Evolutionary conservation across 2,113 vertebrate genomes (phyloP).

Genomic region (Ancistrus triradiatus): DNA sequence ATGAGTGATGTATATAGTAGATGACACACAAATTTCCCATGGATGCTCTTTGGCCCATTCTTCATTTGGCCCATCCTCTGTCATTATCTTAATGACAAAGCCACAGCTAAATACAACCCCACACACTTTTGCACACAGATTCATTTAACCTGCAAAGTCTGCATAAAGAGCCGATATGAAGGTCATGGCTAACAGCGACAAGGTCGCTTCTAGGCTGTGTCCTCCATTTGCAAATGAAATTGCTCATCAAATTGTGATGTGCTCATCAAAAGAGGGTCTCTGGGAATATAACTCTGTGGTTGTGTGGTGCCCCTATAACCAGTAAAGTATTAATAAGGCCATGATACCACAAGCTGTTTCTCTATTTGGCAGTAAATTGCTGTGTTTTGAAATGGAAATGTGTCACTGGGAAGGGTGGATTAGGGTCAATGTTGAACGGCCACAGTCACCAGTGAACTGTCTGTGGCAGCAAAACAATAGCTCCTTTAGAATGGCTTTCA

Average conservation of each 20-base stretch:
- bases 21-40: conserved; percentile 39
- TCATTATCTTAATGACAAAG: conserved; percentile 34
- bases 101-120: conserved; percentile 17
- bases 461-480: neutral
- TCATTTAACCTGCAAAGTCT: conserved; percentile 38
- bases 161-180: conserved; percentile 19
- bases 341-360: conserved; percentile 4
- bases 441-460: no score
- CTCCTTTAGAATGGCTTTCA: neutral
- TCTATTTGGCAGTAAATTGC: conserved; percentile 23
- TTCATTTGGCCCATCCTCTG: conserved; percentile 20
- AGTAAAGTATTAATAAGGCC: conserved; percentile 23
- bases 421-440: neutral
- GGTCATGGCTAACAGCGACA: conserved; percentile 33
- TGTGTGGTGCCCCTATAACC: neutral
- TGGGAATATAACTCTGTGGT: conserved; percentile 3
- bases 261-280: conserved; percentile 36
- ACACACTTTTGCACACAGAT: conserved; percentile 12
- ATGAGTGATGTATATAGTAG: conserved; percentile 35
- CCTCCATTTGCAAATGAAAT: conserved; percentile 45
- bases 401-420: conserved; percentile 21
- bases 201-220: conserved; percentile 22
- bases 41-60: conserved; percentile 34
- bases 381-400: conserved; percentile 19
- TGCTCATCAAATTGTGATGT: conserved; percentile 32